Evolutionary conservation across 2,797 vertebrate species (phyloP).

Genomic region (Lutra lutra): DNA sequence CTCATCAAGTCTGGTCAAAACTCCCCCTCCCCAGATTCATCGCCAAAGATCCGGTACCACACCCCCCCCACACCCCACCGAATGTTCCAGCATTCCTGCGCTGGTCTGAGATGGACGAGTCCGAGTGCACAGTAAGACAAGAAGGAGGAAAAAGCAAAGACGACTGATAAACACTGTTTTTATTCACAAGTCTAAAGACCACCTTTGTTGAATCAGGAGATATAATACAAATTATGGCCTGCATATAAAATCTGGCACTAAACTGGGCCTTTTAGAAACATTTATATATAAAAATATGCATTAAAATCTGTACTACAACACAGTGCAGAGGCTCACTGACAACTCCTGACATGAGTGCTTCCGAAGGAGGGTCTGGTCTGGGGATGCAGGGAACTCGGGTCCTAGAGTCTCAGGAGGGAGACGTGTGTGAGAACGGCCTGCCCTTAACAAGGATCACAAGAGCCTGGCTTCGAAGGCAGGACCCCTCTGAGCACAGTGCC

Average conservation of each 20-base stretch:
- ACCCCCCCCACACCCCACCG: background rate
- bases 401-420: background rate
- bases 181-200: conserved; percentile 72
- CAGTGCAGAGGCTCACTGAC: background rate
- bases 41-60: background rate
- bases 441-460: background rate
- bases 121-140: background rate
- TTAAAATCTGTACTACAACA: conserved; percentile 48
- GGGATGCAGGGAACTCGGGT: background rate
- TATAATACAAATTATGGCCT: conserved; percentile 65
- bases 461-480: background rate
- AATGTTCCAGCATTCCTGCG: background rate
- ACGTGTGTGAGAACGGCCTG: background rate
- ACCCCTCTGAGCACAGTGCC: background rate
- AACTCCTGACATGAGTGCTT: rapidly evolving
- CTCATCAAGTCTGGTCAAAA: background rate
- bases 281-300: conserved; percentile 48
- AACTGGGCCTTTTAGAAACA: conserved; percentile 61
- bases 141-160: background rate
- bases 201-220: conserved; percentile 35
- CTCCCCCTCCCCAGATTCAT: background rate
- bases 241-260: conserved; percentile 69
- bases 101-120: background rate
- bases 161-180: background rate
- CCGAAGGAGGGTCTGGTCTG: background rate